Percentiles rank a stretch among this genome's conserved stretches.
Evolutionary conservation across 2,888 invertebrate genomes (phyloP).

Genomic region (Polyommatus icarus): DNA sequence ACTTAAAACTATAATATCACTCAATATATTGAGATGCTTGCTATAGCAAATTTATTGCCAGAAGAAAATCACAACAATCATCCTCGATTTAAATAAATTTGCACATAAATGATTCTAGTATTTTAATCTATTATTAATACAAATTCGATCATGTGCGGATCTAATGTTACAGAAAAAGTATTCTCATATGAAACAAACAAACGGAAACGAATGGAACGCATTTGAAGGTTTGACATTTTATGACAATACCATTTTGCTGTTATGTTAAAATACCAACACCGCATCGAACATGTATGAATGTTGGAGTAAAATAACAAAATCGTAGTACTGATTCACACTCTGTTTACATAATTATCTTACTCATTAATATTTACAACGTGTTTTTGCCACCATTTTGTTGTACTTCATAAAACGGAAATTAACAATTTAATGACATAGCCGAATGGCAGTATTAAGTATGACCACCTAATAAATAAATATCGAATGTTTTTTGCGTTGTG

Average conservation of each 20-base stretch:
- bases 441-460: neutral
- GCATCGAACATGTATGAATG: neutral
- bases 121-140: neutral
- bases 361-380: constrained; percentile 25
- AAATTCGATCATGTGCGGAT: neutral
- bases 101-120: neutral
- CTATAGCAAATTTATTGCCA: constrained; percentile 19
- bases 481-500: constrained; percentile 6
- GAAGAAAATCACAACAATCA: constrained; percentile 26
- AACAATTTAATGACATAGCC: neutral
- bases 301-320: neutral
- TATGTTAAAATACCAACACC: neutral
- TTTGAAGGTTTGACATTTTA: too few species aligned
- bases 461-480: constrained; percentile 5
- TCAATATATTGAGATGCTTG: constrained; percentile 29
- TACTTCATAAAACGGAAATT: constrained; percentile 14
- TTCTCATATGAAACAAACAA: too few species aligned
- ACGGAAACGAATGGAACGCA: too few species aligned
- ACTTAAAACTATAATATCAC: constrained; percentile 23
- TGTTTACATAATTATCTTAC: neutral
- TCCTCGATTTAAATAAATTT: constrained; percentile 15
- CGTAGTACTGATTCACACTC: constrained; percentile 13
- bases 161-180: too few species aligned
- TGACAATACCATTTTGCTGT: too few species aligned
- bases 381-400: constrained; percentile 1